These are phyloP conservation scores for Cebuella pygmaea DNA, from an alignment of 2,797 vertebrate genomes.

Conservation along the genomic window DNA sequence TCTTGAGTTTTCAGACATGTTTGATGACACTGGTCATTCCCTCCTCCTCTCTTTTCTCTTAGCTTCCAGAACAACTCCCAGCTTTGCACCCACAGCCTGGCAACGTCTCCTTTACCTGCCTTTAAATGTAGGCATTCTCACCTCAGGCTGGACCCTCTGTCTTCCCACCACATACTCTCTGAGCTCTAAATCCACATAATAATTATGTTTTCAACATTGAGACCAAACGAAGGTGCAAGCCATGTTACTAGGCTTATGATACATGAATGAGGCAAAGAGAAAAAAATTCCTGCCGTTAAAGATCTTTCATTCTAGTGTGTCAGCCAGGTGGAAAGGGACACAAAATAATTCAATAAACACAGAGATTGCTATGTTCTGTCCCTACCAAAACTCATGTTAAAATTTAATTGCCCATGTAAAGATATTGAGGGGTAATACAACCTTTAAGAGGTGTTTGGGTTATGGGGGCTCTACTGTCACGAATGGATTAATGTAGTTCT, in stretches of 20 bases:
- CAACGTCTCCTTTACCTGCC: not conserved
- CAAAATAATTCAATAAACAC: not conserved
- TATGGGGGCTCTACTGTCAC: not conserved
- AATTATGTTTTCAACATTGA: not conserved
- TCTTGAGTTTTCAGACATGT: not conserved
- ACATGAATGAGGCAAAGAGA: not conserved
- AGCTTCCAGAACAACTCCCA: not conserved
- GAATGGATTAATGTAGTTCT: not conserved
- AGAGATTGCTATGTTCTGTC: not conserved
- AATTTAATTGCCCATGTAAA: not conserved
- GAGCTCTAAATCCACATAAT: not conserved
- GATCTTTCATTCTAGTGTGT: not conserved
- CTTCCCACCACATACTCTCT: not conserved
- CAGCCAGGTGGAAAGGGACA: fast-evolving
- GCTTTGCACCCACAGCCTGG: not conserved
- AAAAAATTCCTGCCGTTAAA: not conserved
- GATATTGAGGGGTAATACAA: not conserved
- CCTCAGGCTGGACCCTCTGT: not conserved
- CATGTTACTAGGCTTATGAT: not conserved
- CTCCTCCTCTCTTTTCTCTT: not conserved
- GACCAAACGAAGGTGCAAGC: not conserved
- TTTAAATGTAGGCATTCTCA: not conserved
- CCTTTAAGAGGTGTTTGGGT: not conserved
- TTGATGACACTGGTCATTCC: no score
- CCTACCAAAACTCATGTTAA: not conserved